Evolutionary conservation across 37 sponge, comb jelly and placozoan species (phyloP), one percentile per base, ranked within the genome.

Genomic region (Haliclona indistincta): DNA sequence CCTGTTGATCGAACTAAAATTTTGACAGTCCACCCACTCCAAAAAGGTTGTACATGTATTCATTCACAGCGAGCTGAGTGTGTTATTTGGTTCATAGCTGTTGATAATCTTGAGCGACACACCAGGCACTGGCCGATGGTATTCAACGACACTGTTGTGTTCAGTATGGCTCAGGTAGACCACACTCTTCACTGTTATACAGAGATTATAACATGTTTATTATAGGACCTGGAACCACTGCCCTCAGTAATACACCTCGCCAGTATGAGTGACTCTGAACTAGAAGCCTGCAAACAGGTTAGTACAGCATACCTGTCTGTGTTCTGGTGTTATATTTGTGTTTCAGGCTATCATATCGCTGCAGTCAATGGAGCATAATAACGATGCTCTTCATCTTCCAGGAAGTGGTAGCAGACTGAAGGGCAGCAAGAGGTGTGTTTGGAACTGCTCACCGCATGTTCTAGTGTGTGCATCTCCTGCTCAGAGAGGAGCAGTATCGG

Each of bases 401-500:
- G n/a, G 4, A 38, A 13, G 38, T 23, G 11, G 42, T 67, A 38
- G 68, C 42, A 11, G 11, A 15, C 15, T 23, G 15, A 11, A 38
- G 11, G 10, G 11, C 11, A 25, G 13, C 22, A 25, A 25, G 10
- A 25, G 22, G 20, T 61, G 26, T 61, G 22, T 15, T 67, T 38
- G 6, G 1, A 4, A 15, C 17, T 60, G 63, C 6, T 32, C 35
- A 34, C 68, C 4, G 45, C 39, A 67, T 54, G 43, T 54, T 33
- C 29, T 30, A 28, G 63, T 47, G 43, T 47, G 61, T n/a, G 38
- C 20, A 32, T 15, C 25, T 33, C 53, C 63, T 61, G 15, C 25
- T 26, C 61, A 91, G 95, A 63, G 95, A 95, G 1, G 95, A 95
- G 60, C 88, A 89, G 69, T 95, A 95, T 56, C 68, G 74, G 1